Evolutionary conservation across 1,140 invertebrate genomes (phyloP).

Genomic region (Nephila pilipes): DNA sequence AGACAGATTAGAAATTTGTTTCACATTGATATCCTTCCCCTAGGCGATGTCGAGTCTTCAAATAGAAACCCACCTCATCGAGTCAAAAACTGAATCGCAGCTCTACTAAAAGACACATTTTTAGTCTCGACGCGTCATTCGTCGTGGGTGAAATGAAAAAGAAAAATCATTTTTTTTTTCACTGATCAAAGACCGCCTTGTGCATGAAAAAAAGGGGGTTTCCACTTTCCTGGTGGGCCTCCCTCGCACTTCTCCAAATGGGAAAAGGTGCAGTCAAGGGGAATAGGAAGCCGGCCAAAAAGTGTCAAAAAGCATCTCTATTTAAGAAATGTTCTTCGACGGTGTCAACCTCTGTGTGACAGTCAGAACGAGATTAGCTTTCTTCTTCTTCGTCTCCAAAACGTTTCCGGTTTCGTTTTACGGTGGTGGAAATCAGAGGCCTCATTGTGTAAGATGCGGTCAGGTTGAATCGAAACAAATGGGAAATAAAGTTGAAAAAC

Average conservation of each 20-base stretch:
- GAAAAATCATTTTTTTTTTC: neutral
- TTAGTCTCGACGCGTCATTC: slow-evolving; percentile 27
- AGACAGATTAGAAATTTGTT: no score
- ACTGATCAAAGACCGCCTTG: slow-evolving; percentile 11
- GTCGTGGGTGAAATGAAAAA: neutral
- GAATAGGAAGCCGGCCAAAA: slow-evolving; percentile 32
- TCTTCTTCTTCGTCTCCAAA: neutral
- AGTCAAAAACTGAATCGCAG: slow-evolving; percentile 15
- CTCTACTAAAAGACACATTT: slow-evolving; percentile 3
- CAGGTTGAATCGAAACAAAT: no score
- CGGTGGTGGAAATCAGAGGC: neutral
- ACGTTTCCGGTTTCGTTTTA: neutral
- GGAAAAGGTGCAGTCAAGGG: neutral
- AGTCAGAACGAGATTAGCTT: neutral
- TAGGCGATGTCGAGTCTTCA: neutral
- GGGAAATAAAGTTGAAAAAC: no score
- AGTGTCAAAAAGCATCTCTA: slow-evolving; percentile 6
- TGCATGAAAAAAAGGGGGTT: neutral
- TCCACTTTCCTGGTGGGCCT: no score
- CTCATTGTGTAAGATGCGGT: neutral
- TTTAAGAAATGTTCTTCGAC: slow-evolving; percentile 21
- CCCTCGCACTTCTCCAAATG: neutral
- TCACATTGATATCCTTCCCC: no score
- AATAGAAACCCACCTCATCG: neutral
- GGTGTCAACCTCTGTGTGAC: neutral